Percentiles rank a stretch among this genome's conserved stretches.
Evolutionary conservation across 1,140 invertebrate species (phyloP).

Genomic region (Leptoteleia sp.): DNA sequence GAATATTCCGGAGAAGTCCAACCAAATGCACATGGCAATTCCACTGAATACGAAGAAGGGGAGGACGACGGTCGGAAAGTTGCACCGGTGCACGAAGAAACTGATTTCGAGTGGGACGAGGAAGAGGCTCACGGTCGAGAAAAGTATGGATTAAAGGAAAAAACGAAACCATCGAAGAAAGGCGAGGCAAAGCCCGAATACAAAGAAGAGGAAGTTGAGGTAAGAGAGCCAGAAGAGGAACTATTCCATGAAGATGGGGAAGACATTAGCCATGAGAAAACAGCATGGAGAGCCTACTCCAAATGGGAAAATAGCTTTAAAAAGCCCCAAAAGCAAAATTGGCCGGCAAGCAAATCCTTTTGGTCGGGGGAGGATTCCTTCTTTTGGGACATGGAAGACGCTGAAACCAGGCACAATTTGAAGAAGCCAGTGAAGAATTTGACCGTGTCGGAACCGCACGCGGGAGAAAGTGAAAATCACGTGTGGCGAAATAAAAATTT

Average conservation of each 20-base stretch:
- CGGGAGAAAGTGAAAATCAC: conserved; percentile 17
- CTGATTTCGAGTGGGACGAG: conserved; percentile 16
- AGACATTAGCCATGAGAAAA: conserved; percentile 82
- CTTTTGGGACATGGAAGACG: conserved; percentile 58
- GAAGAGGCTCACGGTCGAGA: conserved; percentile 1
- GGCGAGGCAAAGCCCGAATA: conserved; percentile 11
- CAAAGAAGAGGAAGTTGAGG: conserved; percentile 8
- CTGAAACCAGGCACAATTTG: conserved; percentile 10
- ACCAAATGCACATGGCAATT: neutral
- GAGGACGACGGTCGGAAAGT: conserved; percentile 2
- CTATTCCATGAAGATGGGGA: conserved; percentile 63
- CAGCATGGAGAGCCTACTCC: conserved; percentile 51
- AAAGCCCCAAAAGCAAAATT: conserved; percentile 1
- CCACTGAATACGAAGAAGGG: neutral
- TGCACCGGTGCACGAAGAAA: neutral
- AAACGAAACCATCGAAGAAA: conserved; percentile 7
- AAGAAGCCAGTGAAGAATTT: conserved; percentile 3
- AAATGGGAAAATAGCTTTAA: conserved; percentile 57
- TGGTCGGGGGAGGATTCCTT: conserved; percentile 53
- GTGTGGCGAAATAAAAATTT: conserved; percentile 11
- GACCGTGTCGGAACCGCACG: neutral
- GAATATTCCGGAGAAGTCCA: conserved; percentile 33
- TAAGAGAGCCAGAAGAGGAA: conserved; percentile 11
- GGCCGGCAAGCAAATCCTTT: conserved; percentile 14
- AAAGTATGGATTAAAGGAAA: conserved; percentile 41